A percentile compares a stretch with the other conserved stretches of the same genome.
phyloP scores from a whole-genome alignment of 2,888 invertebrate species.

The Apamea sordens region DNA sequence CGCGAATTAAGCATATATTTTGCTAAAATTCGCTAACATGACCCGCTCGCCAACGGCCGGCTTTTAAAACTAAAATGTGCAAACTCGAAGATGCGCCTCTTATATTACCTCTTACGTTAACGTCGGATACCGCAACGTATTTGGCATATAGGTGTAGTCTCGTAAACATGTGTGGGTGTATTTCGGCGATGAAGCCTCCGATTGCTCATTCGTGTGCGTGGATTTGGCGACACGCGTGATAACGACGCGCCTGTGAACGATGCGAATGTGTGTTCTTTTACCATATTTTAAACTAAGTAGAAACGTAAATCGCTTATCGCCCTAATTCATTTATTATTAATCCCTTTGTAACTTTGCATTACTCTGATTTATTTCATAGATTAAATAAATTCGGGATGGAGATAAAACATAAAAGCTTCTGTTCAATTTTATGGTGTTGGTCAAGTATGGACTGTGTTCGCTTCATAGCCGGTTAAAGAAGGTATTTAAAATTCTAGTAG shows the following conservation, averaged over 20 bases:
- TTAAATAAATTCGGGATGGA: slow-evolving; percentile 43
- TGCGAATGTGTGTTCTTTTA: slow-evolving; percentile 75
- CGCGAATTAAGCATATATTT: slow-evolving; percentile 78
- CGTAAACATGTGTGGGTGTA: slow-evolving; percentile 80
- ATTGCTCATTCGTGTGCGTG: slow-evolving; percentile 69
- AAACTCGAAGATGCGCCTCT: slow-evolving; percentile 90
- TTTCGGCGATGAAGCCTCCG: slow-evolving; percentile 81
- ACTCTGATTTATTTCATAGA: slow-evolving; percentile 49
- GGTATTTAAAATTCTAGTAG: slow-evolving; percentile 69
- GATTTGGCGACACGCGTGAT: slow-evolving; percentile 73
- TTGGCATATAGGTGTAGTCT: slow-evolving; percentile 83
- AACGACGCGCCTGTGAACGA: slow-evolving; percentile 69
- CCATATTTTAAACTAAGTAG: slow-evolving; percentile 72
- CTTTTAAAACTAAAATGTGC: slow-evolving; percentile 89
- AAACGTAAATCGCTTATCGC: slow-evolving; percentile 66
- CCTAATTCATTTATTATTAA: slow-evolving; percentile 65
- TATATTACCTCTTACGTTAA: slow-evolving; percentile 90
- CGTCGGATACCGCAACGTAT: slow-evolving; percentile 88
- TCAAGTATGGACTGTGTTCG: slow-evolving; percentile 13
- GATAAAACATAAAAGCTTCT: slow-evolving; percentile 51
- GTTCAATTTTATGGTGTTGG: slow-evolving; percentile 42
- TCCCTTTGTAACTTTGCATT: slow-evolving; percentile 61
- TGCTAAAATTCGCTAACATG: slow-evolving; percentile 85
- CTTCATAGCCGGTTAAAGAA: slow-evolving; percentile 58
- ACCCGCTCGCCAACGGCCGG: slow-evolving; percentile 86